Conservation (phyloP, 2,797 vertebrate species). For the Smutsia temminckii region DNA sequence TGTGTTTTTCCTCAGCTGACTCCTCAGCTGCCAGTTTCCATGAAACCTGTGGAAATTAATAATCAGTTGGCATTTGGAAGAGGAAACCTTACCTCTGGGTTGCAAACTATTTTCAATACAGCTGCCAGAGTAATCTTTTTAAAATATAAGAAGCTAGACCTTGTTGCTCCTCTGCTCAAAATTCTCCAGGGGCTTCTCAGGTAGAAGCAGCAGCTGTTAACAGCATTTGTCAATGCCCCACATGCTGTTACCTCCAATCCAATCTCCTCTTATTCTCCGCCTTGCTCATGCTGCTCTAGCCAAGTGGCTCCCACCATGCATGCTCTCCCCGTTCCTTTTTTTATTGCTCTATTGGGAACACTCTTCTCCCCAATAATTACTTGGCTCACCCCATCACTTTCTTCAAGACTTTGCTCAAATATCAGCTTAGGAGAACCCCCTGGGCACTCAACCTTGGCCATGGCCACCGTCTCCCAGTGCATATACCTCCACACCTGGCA, state of each 20-base stretch:
- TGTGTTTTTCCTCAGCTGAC: background rate
- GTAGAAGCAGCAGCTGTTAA: background rate
- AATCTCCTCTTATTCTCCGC: background rate
- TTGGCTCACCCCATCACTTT: background rate
- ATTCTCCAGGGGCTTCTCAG: background rate
- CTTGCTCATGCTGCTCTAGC: background rate
- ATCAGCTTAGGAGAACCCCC: background rate
- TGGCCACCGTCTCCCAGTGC: background rate
- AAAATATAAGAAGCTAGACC: background rate
- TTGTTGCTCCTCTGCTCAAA: background rate
- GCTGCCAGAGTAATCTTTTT: background rate
- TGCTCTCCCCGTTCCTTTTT: too few relatives aligned
- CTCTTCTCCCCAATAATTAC: background rate
- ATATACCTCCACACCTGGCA: background rate
- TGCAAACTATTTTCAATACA: background rate
- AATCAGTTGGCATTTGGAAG: background rate
- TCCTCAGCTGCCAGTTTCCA: background rate
- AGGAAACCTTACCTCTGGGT: background rate
- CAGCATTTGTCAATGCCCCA: too few relatives aligned
- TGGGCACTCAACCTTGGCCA: background rate
- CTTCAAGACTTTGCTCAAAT: background rate
- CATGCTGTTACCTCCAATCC: background rate
- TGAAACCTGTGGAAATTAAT: background rate
- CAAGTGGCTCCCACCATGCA: background rate
- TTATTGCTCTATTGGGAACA: background rate